phyloP scores from a whole-genome alignment of 1,140 invertebrate genomes.

The Ephestia elutella region DNA sequence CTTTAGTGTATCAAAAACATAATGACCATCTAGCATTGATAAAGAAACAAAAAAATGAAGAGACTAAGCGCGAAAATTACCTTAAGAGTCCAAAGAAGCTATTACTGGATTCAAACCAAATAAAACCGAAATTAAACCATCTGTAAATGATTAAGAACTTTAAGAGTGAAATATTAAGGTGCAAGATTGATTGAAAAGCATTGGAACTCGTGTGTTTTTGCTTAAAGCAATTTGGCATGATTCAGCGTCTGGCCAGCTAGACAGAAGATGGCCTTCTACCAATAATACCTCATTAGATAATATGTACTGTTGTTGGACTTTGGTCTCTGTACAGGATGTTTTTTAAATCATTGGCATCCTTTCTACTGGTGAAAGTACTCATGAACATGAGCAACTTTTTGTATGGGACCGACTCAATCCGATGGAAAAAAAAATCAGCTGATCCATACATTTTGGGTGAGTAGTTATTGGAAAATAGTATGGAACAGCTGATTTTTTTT shows the following conservation, averaged over 20 bases:
- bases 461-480: no score
- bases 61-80: conserved; percentile 39
- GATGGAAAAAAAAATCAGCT: conserved; percentile 1
- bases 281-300: not conserved
- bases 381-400: no score
- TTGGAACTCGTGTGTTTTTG: conserved; percentile 23
- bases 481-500: no score
- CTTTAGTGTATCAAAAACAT: conserved; percentile 9
- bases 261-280: conserved; percentile 8
- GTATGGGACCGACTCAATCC: no score
- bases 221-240: conserved; percentile 21
- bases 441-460: no score
- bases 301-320: not conserved
- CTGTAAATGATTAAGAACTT: not conserved
- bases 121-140: not conserved
- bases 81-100: conserved; percentile 22
- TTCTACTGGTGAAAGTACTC: no score
- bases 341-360: no score
- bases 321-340: not conserved
- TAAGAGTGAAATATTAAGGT: not conserved
- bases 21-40: conserved; percentile 26
- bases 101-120: conserved; percentile 1
- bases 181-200: not conserved
- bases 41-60: conserved; percentile 30
- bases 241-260: conserved; percentile 31